Percentiles rank a stretch among this genome's conserved stretches.
These are phyloP conservation scores for Synodontis membranacea DNA, from an alignment of 2,113 vertebrate genomes.

Conservation along the genomic window DNA sequence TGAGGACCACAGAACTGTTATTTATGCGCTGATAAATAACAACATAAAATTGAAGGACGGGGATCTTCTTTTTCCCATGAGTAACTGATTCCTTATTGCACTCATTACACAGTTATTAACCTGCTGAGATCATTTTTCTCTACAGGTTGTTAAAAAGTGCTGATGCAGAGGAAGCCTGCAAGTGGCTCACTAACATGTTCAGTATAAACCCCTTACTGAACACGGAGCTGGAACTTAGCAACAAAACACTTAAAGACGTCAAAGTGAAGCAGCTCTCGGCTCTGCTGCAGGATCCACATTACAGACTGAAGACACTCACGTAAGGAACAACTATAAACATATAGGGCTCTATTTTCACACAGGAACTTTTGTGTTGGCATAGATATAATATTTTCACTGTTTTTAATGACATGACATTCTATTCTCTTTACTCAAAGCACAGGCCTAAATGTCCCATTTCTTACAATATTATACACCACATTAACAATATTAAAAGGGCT, in stretches of 20 bases:
- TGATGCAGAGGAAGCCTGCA: neutral
- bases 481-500: no score
- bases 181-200: neutral
- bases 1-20: no score
- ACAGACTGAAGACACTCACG: neutral
- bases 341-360: neutral
- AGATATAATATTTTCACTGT: no score
- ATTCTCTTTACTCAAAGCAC: no score
- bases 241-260: no score
- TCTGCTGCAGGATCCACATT: slow-evolving; percentile 15
- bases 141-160: neutral
- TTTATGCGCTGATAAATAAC: no score
- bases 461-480: no score
- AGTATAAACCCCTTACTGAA: neutral
- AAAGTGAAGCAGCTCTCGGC: neutral
- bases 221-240: neutral
- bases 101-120: neutral
- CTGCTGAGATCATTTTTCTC: neutral
- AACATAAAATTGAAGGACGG: no score
- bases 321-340: neutral
- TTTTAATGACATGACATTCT: no score
- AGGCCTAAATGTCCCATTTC: no score
- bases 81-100: neutral
- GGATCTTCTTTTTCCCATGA: no score
- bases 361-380: neutral